Base-by-base conservation (phyloP, 2,113 vertebrate species). In the Ammodytes dubius region DNA sequence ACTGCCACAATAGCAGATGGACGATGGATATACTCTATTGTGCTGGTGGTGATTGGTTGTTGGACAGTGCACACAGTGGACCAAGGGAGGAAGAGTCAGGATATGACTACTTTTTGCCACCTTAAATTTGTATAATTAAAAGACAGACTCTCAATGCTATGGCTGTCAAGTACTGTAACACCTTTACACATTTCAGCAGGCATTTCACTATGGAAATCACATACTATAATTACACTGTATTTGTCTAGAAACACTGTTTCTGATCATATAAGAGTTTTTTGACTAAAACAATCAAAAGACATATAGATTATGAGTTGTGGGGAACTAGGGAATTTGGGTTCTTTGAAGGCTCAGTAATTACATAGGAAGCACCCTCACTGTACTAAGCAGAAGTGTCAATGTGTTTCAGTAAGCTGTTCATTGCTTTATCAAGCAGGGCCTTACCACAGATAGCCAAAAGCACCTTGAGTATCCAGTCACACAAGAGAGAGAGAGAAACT, bases 11-110 rank as follows among this genome's bases (percentile, higher is more conserved):
- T 42, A 79, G 58, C 77, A 84, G 45, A 72, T 15, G 65, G 54
- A 78, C 77, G 83, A 85, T 75, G 82, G 84, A 74, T 66, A 37
- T 74, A 75, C 39, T 83, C 43, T 37, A 85, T 69, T 68, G 54
- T 80, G 49, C 40, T 69, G 54, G 73, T 81, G 89, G 77, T 87
- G 86, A 90, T 83, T 90, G 68, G 68, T 74, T 82, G 56, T 60
- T 59, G 39, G 27, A 27, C 27, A 27, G 27, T 59, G 49, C 54
- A 27, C 52, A 74, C 52, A 71, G 74, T 17, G 45, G 77, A 81
- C 64, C 35, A 35, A 47, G 42, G 69, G 74, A 85, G 49, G 27
- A 35, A 42, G 39, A 52, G 27, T 35, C 8, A 4, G 9, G 27
- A 19, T 0, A 45, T 19, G 9, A 71, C 37, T 10, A 35, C 8